Evolutionary conservation across 2,797 vertebrate genomes (phyloP).

Genomic region (Poeciliopsis presidionis): DNA sequence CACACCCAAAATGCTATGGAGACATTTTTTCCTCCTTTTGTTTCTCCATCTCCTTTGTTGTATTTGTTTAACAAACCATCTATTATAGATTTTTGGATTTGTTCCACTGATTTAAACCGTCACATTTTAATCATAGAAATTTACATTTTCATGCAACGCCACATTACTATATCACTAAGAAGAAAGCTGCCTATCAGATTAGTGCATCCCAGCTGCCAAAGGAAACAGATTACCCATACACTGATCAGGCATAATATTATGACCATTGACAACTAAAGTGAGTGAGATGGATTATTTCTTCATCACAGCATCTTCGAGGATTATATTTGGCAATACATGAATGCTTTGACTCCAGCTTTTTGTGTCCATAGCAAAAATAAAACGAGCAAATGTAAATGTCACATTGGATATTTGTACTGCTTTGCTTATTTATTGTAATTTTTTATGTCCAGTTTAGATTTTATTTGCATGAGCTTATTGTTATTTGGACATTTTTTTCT

Average conservation of each 20-base stretch:
- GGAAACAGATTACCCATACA: neutral
- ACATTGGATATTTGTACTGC: neutral
- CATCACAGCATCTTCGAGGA: neutral
- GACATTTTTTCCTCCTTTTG: conserved; percentile 42
- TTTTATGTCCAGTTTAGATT: neutral
- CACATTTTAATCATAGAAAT: neutral
- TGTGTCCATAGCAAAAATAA: neutral
- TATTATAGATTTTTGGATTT: neutral
- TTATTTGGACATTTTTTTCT: neutral
- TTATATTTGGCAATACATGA: neutral
- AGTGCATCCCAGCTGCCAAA: neutral
- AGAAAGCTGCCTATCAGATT: neutral
- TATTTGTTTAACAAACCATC: neutral
- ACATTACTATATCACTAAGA: neutral
- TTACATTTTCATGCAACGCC: neutral
- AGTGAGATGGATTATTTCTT: neutral
- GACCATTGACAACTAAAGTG: no score
- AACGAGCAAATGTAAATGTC: neutral
- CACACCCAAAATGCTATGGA: conserved; percentile 55
- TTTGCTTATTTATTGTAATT: neutral
- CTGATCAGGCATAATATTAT: neutral
- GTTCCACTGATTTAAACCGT: neutral
- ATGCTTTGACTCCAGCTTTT: neutral
- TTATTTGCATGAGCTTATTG: neutral
- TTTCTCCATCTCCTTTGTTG: conserved; percentile 18